Conservation (phyloP, 23 tunicate species). For the Oikopleura albicans region DNA sequence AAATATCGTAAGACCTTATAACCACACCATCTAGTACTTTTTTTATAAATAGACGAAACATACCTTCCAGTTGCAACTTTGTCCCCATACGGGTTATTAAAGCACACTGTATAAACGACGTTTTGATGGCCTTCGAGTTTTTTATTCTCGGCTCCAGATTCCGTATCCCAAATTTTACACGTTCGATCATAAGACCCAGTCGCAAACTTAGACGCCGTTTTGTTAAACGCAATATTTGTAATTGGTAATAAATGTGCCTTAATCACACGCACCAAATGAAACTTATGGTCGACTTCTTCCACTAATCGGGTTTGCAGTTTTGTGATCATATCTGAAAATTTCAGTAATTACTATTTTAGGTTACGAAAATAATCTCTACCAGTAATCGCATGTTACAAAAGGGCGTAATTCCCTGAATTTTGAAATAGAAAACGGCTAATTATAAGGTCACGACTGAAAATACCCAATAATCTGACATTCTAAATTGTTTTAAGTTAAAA, state of each 20-base stretch:
- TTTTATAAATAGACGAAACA: no score
- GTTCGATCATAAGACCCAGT: slow-evolving; percentile 98
- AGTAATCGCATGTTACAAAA: no score
- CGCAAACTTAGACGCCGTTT: slow-evolving; percentile 81
- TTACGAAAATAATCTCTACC: no score
- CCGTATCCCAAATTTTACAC: slow-evolving; percentile 90
- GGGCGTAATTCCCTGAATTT: no score
- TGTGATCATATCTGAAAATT: background rate
- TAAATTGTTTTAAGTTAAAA: no score
- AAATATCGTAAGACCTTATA: no score
- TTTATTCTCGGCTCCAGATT: slow-evolving; percentile 53
- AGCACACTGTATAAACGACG: slow-evolving; percentile 89
- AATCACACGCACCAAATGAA: slow-evolving; percentile 65
- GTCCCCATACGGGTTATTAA: slow-evolving; percentile 89
- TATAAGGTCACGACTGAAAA: no score
- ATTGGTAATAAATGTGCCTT: slow-evolving; percentile 78
- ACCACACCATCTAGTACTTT: no score
- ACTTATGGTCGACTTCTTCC: slow-evolving; percentile 38
- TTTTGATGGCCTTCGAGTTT: slow-evolving; percentile 84
- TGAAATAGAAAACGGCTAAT: no score
- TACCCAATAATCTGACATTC: no score
- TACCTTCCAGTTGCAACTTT: background rate
- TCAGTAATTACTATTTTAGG: no score
- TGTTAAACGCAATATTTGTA: slow-evolving; percentile 83
- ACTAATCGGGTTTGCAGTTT: slow-evolving; percentile 35